Evolutionary conservation across 2,113 vertebrate species (phyloP).

Genomic region (Cavia porcellus): DNA sequence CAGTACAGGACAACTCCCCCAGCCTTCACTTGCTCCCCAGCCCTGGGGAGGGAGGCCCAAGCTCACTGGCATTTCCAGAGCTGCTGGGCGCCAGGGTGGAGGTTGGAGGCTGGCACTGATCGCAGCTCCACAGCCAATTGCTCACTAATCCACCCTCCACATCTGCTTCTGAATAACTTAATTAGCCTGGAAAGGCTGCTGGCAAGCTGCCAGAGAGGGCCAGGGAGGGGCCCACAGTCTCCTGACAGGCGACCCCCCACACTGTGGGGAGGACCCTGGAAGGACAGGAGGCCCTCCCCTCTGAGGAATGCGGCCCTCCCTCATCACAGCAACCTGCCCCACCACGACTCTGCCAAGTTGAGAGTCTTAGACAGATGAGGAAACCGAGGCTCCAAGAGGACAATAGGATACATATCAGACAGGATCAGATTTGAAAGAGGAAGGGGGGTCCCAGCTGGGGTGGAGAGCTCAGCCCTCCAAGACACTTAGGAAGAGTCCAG

Average conservation of each 20-base stretch:
- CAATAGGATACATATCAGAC: not conserved
- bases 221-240: not conserved
- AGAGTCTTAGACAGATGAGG: not conserved
- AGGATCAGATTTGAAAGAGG: not conserved
- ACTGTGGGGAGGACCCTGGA: not conserved
- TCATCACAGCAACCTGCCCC: not conserved
- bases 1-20: not conserved
- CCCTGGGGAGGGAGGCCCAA: not conserved
- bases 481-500: not conserved
- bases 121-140: slow-evolving; percentile 43
- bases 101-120: not conserved
- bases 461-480: not conserved
- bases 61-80: not conserved
- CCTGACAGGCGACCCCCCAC: not conserved
- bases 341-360: not conserved
- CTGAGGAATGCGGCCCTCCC: not conserved
- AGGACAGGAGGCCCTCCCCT: not conserved
- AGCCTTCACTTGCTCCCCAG: not conserved
- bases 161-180: slow-evolving; percentile 65
- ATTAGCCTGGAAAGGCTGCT: slow-evolving; percentile 64
- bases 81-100: not conserved
- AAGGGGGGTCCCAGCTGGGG: not conserved
- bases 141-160: slow-evolving; percentile 61
- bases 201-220: slow-evolving; percentile 64
- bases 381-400: not conserved